These are phyloP conservation scores for Acleris emargana DNA, from an alignment of 2,888 invertebrate genomes.

Conservation along the genomic window DNA sequence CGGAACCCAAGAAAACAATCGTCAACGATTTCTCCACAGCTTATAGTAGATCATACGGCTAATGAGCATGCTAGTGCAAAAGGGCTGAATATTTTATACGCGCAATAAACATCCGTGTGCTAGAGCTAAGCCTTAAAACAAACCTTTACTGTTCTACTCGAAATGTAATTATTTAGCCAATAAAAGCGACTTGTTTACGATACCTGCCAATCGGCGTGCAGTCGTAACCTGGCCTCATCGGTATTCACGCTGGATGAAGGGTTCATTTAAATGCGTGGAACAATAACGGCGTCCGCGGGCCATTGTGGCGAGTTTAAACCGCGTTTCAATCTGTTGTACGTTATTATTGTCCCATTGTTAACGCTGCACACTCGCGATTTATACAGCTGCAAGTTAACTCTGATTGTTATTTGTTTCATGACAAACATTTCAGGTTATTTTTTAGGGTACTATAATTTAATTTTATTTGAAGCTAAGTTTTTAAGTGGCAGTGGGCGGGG, in stretches of 20 bases:
- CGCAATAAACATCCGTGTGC: no score
- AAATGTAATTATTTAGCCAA: conserved; percentile 11
- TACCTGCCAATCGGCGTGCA: conserved; percentile 33
- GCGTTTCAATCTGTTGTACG: conserved; percentile 71
- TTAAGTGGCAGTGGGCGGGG: no score
- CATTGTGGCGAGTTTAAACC: conserved; percentile 68
- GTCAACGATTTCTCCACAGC: no score
- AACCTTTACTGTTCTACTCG: neutral
- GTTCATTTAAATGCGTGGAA: conserved; percentile 79
- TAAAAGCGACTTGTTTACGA: conserved; percentile 45
- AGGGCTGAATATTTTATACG: no score
- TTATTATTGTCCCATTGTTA: conserved; percentile 66
- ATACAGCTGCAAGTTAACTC: conserved; percentile 10
- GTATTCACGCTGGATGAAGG: conserved; percentile 67
- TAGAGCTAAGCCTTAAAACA: neutral
- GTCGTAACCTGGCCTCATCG: conserved; percentile 50
- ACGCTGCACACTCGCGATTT: conserved; percentile 34
- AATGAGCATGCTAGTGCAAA: no score
- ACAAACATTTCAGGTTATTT: no score
- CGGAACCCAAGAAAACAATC: no score
- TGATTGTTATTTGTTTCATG: neutral
- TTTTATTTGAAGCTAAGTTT: no score
- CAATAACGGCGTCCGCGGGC: conserved; percentile 70
- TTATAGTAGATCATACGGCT: no score
- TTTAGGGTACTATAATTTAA: no score